Base-by-base conservation (phyloP, 2,888 invertebrate species). In the Caenorhabditis imperialis region DNA sequence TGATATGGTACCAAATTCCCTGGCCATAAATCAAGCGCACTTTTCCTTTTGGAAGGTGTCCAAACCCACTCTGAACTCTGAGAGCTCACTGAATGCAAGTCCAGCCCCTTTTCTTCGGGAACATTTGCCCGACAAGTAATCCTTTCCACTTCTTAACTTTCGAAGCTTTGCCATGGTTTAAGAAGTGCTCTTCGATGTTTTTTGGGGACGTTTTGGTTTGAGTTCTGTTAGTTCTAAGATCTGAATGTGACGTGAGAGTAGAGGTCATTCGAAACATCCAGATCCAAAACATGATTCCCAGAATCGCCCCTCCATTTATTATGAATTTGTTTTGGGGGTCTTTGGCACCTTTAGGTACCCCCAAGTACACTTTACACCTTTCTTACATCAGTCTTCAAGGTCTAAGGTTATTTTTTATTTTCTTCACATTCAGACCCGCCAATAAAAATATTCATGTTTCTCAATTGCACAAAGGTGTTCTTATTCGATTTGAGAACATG, bases 291-390 rank as follows among this genome's bases (percentile, higher is more conserved):
- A n/a, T n/a, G n/a, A n/a, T n/a, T n/a, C n/a, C 30, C 30, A 10
- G 7, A 30, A 30, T 7, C 7, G 7, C 6, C 30, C 10, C 30
- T 30, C 30, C 67, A 67, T 67, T 67, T 67, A 33, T 57, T 67
- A 67, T 67, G 67, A 58, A 67, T 67, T 50, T 58, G 67, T 51
- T 67, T 67, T 58, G 20, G 30, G 33, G 12, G n/a, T n/a, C n/a
- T n/a, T n/a, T n/a, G n/a, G n/a, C n/a, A n/a, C n/a, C n/a, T n/a
- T n/a, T n/a, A n/a, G n/a, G n/a, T n/a, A n/a, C n/a, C n/a, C n/a
- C n/a, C n/a, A n/a, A 23, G 44, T 33, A 37, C 12, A 22, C 60
- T 35, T 61, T 22, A 35, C 20, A 20, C 22, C 50, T 27, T 18
- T 35, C 45, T 3, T 27, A 3, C n/a, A 25, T n/a, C n/a, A n/a